phyloP scores from a whole-genome alignment of 2,113 vertebrate genomes.

The Ceratotherium simum region DNA sequence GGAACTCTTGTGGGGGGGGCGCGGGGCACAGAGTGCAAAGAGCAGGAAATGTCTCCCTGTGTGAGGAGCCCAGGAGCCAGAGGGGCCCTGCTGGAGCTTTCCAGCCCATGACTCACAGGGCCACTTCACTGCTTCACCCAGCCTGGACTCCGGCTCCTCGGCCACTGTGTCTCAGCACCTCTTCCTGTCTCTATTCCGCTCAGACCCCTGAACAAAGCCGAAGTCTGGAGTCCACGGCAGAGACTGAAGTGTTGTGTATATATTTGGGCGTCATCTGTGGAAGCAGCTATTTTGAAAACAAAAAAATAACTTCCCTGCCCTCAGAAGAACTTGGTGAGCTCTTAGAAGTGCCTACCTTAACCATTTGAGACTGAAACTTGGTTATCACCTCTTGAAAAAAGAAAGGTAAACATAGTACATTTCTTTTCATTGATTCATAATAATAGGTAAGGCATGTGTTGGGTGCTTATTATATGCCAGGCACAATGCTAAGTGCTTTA shows the following conservation, averaged over 20 bases:
- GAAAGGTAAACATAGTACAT: background rate
- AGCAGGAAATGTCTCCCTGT: conserved; percentile 58
- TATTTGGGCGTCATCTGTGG: conserved; percentile 56
- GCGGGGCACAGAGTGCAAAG: background rate
- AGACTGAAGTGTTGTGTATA: conserved; percentile 28
- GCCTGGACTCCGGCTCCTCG: background rate
- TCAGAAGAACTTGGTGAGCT: conserved; percentile 28
- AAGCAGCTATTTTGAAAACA: conserved; percentile 71
- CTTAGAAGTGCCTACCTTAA: background rate
- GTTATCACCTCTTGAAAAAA: background rate
- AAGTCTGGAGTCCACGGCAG: conserved; percentile 43
- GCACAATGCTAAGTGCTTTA: background rate
- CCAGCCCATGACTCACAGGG: conserved; percentile 73
- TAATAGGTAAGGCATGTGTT: background rate
- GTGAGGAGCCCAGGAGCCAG: background rate
- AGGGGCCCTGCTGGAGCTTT: background rate
- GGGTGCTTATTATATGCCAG: background rate
- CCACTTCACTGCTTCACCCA: conserved; percentile 46
- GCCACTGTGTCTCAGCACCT: conserved; percentile 69
- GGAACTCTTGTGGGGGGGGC: background rate
- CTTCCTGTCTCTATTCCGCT: conserved; percentile 76
- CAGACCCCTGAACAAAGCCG: conserved; percentile 62
- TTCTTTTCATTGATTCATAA: background rate
- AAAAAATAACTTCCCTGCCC: conserved; percentile 52
- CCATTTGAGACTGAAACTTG: background rate